Evolutionary conservation across 1,140 invertebrate genomes (phyloP).

Genomic region (Pomacea maculata): DNA sequence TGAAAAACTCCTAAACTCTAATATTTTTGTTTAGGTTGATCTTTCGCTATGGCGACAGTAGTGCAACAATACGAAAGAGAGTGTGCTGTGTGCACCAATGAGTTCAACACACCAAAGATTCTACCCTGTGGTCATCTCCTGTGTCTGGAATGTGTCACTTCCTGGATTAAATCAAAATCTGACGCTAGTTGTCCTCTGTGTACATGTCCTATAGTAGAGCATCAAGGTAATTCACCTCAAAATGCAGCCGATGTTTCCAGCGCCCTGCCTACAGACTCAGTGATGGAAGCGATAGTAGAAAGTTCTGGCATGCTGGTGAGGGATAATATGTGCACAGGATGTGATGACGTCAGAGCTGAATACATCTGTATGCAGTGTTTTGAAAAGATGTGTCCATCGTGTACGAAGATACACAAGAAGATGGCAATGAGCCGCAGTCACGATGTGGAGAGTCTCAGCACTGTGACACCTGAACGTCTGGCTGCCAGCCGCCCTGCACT

Average conservation of each 20-base stretch:
- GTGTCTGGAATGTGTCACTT: neutral
- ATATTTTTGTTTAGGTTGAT: too few species aligned
- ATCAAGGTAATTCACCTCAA: neutral
- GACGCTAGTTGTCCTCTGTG: neutral
- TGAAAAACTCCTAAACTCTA: too few species aligned
- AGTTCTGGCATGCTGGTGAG: neutral
- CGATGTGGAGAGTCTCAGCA: slow-evolving; percentile 1
- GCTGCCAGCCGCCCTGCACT: too few species aligned
- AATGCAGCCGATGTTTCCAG: neutral
- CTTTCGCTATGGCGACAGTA: too few species aligned
- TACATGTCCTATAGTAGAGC: neutral
- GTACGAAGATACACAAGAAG: neutral
- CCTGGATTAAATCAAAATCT: neutral
- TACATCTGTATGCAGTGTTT: slow-evolving; percentile 11
- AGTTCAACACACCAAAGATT: neutral
- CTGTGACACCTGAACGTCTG: neutral
- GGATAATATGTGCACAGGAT: neutral
- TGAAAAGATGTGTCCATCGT: slow-evolving; percentile 5
- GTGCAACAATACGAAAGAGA: neutral
- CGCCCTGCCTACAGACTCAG: slow-evolving; percentile 3
- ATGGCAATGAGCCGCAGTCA: neutral
- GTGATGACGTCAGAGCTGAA: neutral
- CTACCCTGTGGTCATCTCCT: slow-evolving; percentile 17
- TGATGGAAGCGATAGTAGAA: neutral
- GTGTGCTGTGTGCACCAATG: slow-evolving; percentile 1